Conservation (phyloP, 2,113 vertebrate genomes). For the Melanerpes aurifrons region DNA sequence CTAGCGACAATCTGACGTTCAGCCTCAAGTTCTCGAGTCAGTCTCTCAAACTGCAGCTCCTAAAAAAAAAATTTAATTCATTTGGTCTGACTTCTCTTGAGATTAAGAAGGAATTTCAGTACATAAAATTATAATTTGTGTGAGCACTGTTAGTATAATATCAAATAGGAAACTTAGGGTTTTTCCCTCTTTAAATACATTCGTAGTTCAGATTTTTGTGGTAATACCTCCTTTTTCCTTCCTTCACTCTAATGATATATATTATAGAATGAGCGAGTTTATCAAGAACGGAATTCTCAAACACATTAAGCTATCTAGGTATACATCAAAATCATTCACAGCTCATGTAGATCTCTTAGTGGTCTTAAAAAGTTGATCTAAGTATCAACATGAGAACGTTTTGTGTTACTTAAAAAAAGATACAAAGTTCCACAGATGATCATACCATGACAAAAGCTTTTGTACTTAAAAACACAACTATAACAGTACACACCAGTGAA, state of each 20-base stretch:
- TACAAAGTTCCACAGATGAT: not conserved
- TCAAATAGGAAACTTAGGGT: not conserved
- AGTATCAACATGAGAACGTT: not conserved
- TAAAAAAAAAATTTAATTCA: conserved; percentile 60
- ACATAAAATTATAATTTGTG: not conserved
- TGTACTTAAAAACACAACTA: not conserved
- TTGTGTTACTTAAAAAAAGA: not conserved
- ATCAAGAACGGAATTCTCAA: not conserved
- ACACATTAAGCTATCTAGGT: not conserved
- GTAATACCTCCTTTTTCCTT: not conserved
- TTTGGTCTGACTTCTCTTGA: not conserved
- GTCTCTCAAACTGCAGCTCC: conserved; percentile 97
- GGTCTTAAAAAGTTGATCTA: not conserved
- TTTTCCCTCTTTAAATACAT: not conserved
- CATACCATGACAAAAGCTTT: not conserved
- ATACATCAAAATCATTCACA: not conserved
- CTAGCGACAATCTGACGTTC: conserved; percentile 97
- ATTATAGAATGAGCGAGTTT: rapidly evolving
- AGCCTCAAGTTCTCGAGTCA: conserved; percentile 97
- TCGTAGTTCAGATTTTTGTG: not conserved
- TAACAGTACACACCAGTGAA: not conserved
- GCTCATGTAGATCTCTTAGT: not conserved
- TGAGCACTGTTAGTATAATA: not conserved
- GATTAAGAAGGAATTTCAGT: not conserved
- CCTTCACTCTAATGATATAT: not conserved